These are phyloP conservation scores for Pionites leucogaster DNA, from an alignment of 2,113 vertebrate species.

Conservation along the genomic window DNA sequence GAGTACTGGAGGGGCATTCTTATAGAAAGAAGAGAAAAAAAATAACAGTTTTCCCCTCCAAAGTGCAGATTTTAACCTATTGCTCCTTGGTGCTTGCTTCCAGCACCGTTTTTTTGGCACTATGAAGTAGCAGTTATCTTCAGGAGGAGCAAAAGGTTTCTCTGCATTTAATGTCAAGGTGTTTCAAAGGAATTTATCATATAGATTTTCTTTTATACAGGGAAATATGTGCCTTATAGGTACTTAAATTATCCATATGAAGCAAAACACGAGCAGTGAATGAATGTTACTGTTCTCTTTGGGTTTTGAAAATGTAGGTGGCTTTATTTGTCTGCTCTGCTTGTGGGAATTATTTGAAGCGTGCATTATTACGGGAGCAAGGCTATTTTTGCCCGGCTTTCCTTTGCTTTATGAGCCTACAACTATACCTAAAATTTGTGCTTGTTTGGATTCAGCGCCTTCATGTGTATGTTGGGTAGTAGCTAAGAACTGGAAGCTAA, in stretches of 20 bases:
- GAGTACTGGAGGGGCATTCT: background rate
- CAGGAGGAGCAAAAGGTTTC: background rate
- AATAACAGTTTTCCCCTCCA: background rate
- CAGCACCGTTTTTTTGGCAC: background rate
- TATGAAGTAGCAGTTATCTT: background rate
- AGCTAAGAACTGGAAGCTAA: background rate
- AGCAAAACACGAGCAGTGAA: background rate
- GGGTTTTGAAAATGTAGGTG: background rate
- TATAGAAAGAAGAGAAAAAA: background rate
- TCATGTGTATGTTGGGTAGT: background rate
- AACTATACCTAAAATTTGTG: background rate
- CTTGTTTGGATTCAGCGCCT: background rate
- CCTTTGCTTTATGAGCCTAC: background rate
- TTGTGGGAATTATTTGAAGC: background rate
- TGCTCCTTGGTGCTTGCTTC: background rate
- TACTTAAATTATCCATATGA: conserved; percentile 32
- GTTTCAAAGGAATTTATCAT: background rate
- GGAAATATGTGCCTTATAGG: background rate
- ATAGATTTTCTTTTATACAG: background rate
- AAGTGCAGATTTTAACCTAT: background rate
- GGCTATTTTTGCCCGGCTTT: background rate
- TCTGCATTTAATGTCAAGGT: background rate
- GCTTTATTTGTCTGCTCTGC: background rate
- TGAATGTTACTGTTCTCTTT: background rate
- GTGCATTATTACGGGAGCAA: background rate